These are phyloP conservation scores for Callionymus lyra DNA, from an alignment of 2,113 vertebrate species.

Conservation along the genomic window DNA sequence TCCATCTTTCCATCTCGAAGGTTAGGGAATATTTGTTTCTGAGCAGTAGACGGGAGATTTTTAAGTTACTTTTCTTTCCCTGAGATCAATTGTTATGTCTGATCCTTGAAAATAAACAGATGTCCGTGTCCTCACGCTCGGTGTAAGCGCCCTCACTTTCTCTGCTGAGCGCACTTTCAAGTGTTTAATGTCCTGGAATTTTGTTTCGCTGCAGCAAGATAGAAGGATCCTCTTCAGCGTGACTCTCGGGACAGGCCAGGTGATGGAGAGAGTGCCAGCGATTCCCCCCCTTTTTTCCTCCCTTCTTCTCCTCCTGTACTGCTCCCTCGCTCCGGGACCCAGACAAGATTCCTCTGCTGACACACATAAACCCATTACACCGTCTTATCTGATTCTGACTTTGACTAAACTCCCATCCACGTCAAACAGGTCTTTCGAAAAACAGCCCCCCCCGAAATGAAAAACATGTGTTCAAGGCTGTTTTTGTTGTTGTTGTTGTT, in stretches of 20 bases:
- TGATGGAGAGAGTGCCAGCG: slow-evolving; percentile 50
- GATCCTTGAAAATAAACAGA: slow-evolving; percentile 7
- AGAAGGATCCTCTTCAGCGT: slow-evolving; percentile 25
- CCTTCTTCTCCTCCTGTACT: slow-evolving; percentile 13
- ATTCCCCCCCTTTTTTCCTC: slow-evolving; percentile 20
- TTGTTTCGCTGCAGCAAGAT: slow-evolving; percentile 16
- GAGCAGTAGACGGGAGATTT: slow-evolving; percentile 7
- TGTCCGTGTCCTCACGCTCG: slow-evolving; percentile 5
- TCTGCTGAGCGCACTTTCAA: slow-evolving; percentile 11
- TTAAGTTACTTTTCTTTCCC: slow-evolving; percentile 45
- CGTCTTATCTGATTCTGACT: slow-evolving; percentile 62
- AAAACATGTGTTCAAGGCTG: slow-evolving; percentile 51
- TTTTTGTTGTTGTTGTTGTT: slow-evolving; percentile 7
- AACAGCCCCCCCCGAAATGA: slow-evolving; percentile 47
- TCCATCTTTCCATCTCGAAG: slow-evolving; percentile 8
- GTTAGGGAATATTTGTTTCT: too few relatives aligned
- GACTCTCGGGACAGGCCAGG: slow-evolving; percentile 40
- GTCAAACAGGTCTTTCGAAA: slow-evolving; percentile 55
- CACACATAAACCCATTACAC: slow-evolving; percentile 64
- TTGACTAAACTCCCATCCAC: slow-evolving; percentile 45
- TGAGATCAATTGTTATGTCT: slow-evolving; percentile 36
- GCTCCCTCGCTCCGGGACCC: slow-evolving; percentile 36
- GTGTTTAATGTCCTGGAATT: slow-evolving; percentile 7
- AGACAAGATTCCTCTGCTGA: slow-evolving; percentile 61
- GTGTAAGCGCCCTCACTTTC: too few relatives aligned